Evolutionary conservation across 1,140 invertebrate species (phyloP), one percentile per base, ranked within the genome.

Genomic region (Polypedilum pembai): DNA sequence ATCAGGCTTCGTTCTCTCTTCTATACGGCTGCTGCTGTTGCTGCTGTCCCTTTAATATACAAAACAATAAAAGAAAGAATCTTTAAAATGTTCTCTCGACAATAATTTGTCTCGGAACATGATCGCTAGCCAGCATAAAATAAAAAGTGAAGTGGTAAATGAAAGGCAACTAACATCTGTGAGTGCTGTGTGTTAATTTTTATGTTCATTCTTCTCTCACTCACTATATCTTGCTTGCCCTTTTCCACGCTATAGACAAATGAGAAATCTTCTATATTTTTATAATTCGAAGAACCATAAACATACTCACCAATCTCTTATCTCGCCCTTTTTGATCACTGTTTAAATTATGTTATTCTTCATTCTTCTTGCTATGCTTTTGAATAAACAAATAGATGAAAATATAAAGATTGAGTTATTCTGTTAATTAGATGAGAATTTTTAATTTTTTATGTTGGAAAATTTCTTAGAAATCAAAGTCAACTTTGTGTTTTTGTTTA

Each of bases 161-260:
- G 65, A 4, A 21, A 20, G 20, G 17, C 15, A 18, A 69, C n/a
- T 69, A 69, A 69, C 65, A 69, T 69, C 65, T 69, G 65, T 69
- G 65, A 20, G 65, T 69, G 17, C 65, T 69, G 65, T 69, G 65
- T 69, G 65, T 69, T 69, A 69, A 69, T 69, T 69, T 69, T 21
- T 69, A 18, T 69, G 20, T 69, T 21, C 15, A 10, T 69, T 69
- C 65, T 21, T 69, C 20, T 69, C 15, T 66, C 63, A 7, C 18
- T 66, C 7, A 17, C 18, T 69, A 10, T 69, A 10, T 69, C 4
- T 18, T 69, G 5, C 18, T 69, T 69, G n/a, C 65, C 18, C n/a
- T 69, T 18, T 69, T 69, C 65, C 17, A 18, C 24, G 24, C 24
- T 33, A 3, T 33, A n/a, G n/a, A n/a, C n/a, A n/a, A n/a, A 3